phyloP scores from a whole-genome alignment of 2,113 vertebrate genomes.

The Sturnus vulgaris region DNA sequence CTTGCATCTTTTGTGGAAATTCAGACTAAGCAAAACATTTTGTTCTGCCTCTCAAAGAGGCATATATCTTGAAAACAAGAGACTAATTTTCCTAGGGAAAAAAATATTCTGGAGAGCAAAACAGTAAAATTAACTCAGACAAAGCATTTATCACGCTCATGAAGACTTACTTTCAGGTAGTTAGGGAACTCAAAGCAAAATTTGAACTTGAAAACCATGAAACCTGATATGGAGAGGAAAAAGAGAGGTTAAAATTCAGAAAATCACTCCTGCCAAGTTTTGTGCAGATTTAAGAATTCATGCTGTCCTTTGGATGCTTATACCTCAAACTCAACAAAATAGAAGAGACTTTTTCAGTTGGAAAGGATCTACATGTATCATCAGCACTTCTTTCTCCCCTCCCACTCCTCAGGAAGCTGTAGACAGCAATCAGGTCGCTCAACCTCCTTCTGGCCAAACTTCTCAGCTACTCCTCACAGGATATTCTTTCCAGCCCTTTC shows the following conservation, averaged over 20 bases:
- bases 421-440: not conserved
- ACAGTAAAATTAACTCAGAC: not conserved
- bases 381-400: not conserved
- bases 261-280: not conserved
- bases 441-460: not conserved
- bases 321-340: not conserved
- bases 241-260: not conserved
- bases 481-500: not conserved
- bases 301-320: not conserved
- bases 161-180: not conserved
- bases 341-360: not conserved
- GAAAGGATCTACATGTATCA: not conserved
- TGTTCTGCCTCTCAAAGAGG: not conserved
- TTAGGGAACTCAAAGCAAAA: not conserved
- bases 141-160: not conserved
- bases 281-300: not conserved
- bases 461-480: fast-evolving
- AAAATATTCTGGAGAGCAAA: not conserved
- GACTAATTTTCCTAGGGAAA: not conserved
- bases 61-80: not conserved
- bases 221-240: not conserved
- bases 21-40: not conserved
- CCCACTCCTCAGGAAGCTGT: not conserved
- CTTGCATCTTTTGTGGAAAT: not conserved
- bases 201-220: not conserved